These are phyloP conservation scores for Pangasianodon gigas DNA, from an alignment of 2,113 vertebrate species.

Conservation along the genomic window DNA sequence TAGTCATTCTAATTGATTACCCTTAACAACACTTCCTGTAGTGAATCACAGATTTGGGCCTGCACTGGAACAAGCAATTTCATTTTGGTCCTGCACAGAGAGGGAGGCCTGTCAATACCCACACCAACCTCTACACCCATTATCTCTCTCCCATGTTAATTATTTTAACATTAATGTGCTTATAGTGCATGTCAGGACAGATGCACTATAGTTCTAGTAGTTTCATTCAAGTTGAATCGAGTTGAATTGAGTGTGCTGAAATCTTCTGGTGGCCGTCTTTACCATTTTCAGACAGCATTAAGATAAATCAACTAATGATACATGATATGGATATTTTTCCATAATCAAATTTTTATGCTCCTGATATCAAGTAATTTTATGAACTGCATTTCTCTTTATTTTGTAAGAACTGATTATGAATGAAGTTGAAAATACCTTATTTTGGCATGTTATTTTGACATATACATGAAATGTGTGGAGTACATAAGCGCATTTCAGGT, in stretches of 20 bases:
- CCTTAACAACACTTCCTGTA: constrained; percentile 61
- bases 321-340: neutral
- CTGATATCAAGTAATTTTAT: neutral
- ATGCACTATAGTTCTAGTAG: neutral
- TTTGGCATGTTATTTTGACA: neutral
- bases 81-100: constrained; percentile 52
- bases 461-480: neutral
- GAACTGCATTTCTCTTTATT: neutral
- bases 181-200: neutral
- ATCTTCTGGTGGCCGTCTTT: neutral
- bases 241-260: neutral
- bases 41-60: constrained; percentile 61
- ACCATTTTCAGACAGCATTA: neutral
- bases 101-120: constrained; percentile 38
- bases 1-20: constrained; percentile 69
- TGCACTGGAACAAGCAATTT: constrained; percentile 46
- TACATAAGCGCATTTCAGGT: constrained; percentile 38
- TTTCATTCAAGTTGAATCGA: neutral
- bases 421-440: neutral
- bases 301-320: neutral
- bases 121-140: neutral
- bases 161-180: neutral
- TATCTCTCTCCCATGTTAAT: neutral
- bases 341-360: neutral
- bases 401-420: neutral